Conservation (phyloP, 1,140 invertebrate genomes). For the Lepidurus couesii region DNA sequence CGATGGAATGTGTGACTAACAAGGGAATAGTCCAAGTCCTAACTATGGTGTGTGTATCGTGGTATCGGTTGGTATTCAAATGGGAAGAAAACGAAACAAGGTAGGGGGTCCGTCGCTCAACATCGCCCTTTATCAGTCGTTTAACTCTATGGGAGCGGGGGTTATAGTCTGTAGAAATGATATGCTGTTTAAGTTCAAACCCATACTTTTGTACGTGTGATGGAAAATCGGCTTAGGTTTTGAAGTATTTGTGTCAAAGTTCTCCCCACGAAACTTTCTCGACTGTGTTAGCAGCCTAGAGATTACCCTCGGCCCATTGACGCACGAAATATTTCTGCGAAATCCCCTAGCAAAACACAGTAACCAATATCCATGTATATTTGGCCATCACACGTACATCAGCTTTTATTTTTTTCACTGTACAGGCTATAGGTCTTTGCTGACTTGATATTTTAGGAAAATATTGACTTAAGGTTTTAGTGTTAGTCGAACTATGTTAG, state of each 20-base stretch:
- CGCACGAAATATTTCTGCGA: background rate
- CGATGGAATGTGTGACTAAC: constrained; percentile 19
- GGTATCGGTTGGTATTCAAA: constrained; percentile 8
- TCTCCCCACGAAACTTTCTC: background rate
- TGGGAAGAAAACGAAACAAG: background rate
- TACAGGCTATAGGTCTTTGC: background rate
- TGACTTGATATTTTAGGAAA: background rate
- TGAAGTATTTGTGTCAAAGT: background rate
- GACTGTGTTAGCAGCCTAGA: background rate
- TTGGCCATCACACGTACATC: background rate
- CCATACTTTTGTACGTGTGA: background rate
- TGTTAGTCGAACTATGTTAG: background rate
- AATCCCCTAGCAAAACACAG: background rate
- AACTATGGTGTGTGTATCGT: background rate
- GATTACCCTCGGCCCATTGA: background rate
- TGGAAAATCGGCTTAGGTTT: background rate
- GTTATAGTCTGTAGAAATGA: background rate
- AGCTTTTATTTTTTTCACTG: background rate
- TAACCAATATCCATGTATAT: background rate
- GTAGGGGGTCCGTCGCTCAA: background rate
- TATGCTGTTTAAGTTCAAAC: background rate
- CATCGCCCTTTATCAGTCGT: constrained; percentile 11
- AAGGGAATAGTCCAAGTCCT: background rate
- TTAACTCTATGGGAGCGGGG: constrained; percentile 1
- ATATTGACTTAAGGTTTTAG: constrained; percentile 11